phyloP scores from a whole-genome alignment of 2,888 invertebrate genomes.

The Malthinus flaveolus region DNA sequence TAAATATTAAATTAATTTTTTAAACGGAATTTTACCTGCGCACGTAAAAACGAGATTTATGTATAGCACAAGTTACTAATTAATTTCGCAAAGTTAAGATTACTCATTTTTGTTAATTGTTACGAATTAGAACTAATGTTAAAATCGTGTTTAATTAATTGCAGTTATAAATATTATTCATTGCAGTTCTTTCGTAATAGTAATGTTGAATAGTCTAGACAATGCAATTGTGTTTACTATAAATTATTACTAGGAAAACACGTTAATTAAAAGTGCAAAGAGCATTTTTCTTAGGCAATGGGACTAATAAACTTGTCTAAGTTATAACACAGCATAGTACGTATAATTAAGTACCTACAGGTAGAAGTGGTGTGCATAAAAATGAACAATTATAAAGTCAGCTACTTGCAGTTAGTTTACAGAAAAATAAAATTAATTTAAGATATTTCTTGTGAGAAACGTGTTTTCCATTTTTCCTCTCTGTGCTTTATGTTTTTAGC shows the following conservation, averaged over 20 bases:
- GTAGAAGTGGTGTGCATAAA: conserved; percentile 25
- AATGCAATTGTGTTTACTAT: conserved; percentile 25
- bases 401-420: not conserved
- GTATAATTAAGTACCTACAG: conserved; percentile 30
- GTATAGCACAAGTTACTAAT: too few species aligned
- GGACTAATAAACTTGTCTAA: conserved; percentile 31
- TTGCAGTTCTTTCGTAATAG: too few species aligned
- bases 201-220: conserved; percentile 20
- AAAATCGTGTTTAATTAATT: too few species aligned
- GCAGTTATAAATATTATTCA: too few species aligned
- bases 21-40: too few species aligned
- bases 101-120: too few species aligned
- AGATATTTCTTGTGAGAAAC: not conserved
- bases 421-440: not conserved
- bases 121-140: too few species aligned
- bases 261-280: conserved; percentile 41
- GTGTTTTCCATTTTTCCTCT: too few species aligned
- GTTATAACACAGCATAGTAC: conserved; percentile 12
- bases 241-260: conserved; percentile 38
- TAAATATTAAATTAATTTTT: too few species aligned
- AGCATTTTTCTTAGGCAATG: conserved; percentile 32
- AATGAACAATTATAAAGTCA: conserved; percentile 28
- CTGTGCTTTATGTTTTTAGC: too few species aligned
- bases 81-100: too few species aligned
- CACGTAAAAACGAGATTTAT: too few species aligned